Evolutionary conservation across 2,113 vertebrate species (phyloP), one percentile per base, ranked within the genome.

Genomic region (Paracanthobrama guichenoti): DNA sequence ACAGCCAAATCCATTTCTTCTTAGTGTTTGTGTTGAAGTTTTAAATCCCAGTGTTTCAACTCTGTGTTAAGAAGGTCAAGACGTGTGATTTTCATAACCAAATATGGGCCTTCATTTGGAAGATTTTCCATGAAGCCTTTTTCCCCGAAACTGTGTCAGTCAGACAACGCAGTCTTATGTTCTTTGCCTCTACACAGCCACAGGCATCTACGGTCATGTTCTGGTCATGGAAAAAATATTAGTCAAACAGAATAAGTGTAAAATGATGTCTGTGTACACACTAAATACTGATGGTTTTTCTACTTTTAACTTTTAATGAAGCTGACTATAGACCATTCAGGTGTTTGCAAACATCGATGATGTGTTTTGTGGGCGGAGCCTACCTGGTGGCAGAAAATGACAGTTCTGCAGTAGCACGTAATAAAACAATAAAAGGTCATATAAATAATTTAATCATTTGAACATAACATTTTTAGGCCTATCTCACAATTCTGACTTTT

Each of bases 61-160:
- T 24, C 22, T 60, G 22, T 24, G 12, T 12, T 39, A 72, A 44
- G 77, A n/a, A 46, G 77, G 12, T 44, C 35, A 46, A 62, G 57
- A 31, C 24, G 5, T 64, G 39, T 64, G 77, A 79, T 8, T 81
- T 20, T 81, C n/a, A 67, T 64, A 53, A 76, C 48, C 73, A 55
- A 67, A 81, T 64, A 79, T 50, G 18, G 60, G 20, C 60, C 9
- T 53, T 66, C 48, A 28, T 76, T 55, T 55, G 48, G 16, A 31
- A n/a, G 44, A 50, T 67, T 50, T 53, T 67, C 62, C 44, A 67
- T 12, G 26, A 67, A 31, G 39, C 39, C 8, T 62, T 35, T 57
- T 77, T 77, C 14, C 35, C 2, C 8, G 71, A 73, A 73, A 79
- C n/a, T 28, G 7, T 46, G 22, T 62, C 22, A n/a, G 26, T 50